Base-by-base conservation (phyloP, 2,797 vertebrate species). In the Prunella strophiata region DNA sequence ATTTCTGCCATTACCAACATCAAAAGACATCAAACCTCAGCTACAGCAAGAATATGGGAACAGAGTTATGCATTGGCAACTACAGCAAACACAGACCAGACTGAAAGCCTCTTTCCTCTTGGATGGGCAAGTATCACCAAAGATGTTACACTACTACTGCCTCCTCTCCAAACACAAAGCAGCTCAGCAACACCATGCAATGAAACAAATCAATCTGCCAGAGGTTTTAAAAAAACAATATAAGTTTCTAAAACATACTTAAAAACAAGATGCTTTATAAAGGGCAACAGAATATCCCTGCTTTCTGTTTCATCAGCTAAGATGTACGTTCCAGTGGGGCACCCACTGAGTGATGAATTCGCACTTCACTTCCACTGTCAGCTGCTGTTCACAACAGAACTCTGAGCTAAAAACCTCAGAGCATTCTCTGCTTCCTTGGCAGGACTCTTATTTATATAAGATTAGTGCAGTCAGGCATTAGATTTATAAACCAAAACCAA, bases 401-500 rank as follows among this genome's bases (percentile, higher is more conserved):
- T 66, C 65, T 29, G 26, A 93, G 57, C 75, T 93, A 65, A 80
- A 95, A 88, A 92, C 30, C 71, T 90, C 13, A 1, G n/a, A 90
- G 59, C 45, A 32, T 83, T 88, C 85, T 86, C 42, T 71, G 47
- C n/a, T 85, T 77, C 66, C 66, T 80, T 86, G 84, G 78, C 78
- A 93, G 66, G 66, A 65, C 61, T 88, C 82, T 80, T 88, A 93
- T 85, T 58, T 89, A 96, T n/a, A 43, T 75, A 92, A 96, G 77
- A 96, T 86, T 71, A 93, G 68, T 57, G 58, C 55, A 94, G 82
- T 89, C 78, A 92, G 67, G 84, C 89, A 89, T 79, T 92, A 90
- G 80, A 94, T 82, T 88, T 88, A 91, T 93, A 95, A 95, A 95
- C 73, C 38, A 82, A 85, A 86, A 66, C 65, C 66, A 87, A 87